phyloP scores from a whole-genome alignment of 2,113 vertebrate genomes.

The Cricetomys ansorgei region DNA sequence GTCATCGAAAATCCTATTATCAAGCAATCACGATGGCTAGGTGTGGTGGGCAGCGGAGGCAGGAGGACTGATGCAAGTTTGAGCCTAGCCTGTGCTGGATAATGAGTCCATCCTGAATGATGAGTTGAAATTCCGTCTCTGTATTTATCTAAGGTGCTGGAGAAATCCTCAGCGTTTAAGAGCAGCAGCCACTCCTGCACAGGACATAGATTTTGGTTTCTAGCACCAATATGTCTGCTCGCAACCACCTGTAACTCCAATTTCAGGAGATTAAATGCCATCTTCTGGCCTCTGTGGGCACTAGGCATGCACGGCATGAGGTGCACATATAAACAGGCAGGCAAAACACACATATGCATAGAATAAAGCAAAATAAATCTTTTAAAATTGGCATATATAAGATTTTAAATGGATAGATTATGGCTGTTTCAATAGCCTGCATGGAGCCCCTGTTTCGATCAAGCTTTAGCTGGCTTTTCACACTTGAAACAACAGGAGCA shows the following conservation, averaged over 20 bases:
- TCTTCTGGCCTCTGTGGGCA: not conserved
- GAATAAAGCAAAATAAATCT: not conserved
- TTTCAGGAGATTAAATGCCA: no score
- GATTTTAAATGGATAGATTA: not conserved
- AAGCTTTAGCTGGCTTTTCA: not conserved
- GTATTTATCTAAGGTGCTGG: not conserved
- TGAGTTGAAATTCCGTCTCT: not conserved
- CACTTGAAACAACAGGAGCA: not conserved
- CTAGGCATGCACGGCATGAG: no score
- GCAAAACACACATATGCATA: not conserved
- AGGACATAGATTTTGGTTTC: not conserved
- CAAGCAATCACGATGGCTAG: not conserved
- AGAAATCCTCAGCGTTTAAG: not conserved
- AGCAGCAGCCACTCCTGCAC: not conserved
- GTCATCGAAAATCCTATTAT: accelerated
- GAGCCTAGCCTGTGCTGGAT: not conserved
- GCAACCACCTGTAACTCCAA: not conserved
- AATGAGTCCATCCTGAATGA: not conserved
- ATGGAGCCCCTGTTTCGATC: not conserved
- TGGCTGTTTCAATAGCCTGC: not conserved
- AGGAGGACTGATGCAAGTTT: not conserved
- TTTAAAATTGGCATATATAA: not conserved
- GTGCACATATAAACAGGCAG: not conserved
- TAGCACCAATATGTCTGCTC: not conserved
- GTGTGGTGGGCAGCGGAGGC: not conserved